Percentiles rank a stretch among this genome's conserved stretches.
Conservation (phyloP, 2,797 vertebrate genomes). For the Xenops minutus region DNA sequence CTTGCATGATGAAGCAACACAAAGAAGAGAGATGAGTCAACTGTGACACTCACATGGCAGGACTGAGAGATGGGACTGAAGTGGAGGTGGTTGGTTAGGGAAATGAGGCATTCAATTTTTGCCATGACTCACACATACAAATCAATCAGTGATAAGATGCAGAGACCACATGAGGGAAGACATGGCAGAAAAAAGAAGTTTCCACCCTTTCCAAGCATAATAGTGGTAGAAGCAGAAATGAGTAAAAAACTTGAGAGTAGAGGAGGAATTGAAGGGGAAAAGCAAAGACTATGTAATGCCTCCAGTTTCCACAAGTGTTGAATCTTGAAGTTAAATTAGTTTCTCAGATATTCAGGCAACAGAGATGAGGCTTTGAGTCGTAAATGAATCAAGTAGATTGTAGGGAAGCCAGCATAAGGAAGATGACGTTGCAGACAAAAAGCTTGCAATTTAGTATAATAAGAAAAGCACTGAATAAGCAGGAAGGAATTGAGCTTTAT, state of each 20-base stretch:
- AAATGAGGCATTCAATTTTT: not conserved
- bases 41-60: not conserved
- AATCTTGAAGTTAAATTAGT: not conserved
- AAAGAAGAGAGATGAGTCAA: not conserved
- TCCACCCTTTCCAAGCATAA: not conserved
- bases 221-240: not conserved
- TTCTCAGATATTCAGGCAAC: not conserved
- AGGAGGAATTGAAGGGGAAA: not conserved
- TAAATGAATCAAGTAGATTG: constrained; percentile 32
- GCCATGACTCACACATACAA: not conserved
- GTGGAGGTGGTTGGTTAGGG: not conserved
- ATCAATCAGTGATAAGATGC: not conserved
- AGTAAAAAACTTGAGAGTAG: not conserved
- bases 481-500: constrained; percentile 35
- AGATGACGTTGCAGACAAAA: not conserved
- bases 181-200: not conserved
- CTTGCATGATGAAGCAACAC: not conserved
- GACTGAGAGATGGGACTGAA: not conserved
- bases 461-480: constrained; percentile 43
- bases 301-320: not conserved
- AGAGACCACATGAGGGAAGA: not conserved
- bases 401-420: not conserved
- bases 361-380: not conserved
- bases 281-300: not conserved
- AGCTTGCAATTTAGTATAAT: constrained; percentile 31